These are phyloP conservation scores for Bombus breviceps DNA, from an alignment of 1,140 invertebrate genomes.

Conservation along the genomic window DNA sequence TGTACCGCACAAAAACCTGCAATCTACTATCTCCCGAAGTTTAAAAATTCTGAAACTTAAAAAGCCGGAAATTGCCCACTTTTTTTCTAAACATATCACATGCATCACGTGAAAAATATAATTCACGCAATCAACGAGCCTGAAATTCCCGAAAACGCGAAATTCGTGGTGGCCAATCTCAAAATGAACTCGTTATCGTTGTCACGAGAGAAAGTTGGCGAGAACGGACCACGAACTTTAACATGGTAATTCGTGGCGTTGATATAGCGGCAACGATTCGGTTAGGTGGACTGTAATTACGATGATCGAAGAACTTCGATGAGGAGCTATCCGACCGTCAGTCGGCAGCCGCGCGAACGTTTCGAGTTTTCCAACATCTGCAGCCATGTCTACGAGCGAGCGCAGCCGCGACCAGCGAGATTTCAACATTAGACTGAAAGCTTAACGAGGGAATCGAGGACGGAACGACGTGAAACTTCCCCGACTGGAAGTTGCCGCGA, in stretches of 20 bases:
- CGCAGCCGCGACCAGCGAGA: slow-evolving; percentile 34
- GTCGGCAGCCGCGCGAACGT: slow-evolving; percentile 50
- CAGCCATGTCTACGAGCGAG: slow-evolving; percentile 28
- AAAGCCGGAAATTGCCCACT: too few relatives aligned
- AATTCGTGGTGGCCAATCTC: not conserved
- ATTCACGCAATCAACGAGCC: not conserved
- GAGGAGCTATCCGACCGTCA: slow-evolving; percentile 25
- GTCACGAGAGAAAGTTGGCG: slow-evolving; percentile 35
- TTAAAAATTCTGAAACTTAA: too few relatives aligned
- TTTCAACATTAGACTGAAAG: slow-evolving; percentile 43
- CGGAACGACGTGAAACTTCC: slow-evolving; percentile 48
- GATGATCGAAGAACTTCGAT: slow-evolving; percentile 67
- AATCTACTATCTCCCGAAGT: too few relatives aligned
- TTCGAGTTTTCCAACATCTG: slow-evolving; percentile 63
- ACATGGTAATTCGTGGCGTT: slow-evolving; percentile 31
- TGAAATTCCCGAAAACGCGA: not conserved
- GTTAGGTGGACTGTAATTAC: slow-evolving; percentile 56
- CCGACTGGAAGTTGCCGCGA: not conserved
- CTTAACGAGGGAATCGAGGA: slow-evolving; percentile 58
- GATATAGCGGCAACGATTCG: not conserved
- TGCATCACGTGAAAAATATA: not conserved
- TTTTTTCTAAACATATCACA: too few relatives aligned
- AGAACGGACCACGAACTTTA: slow-evolving; percentile 25
- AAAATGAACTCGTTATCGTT: slow-evolving; percentile 18
- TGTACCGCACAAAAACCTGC: too few relatives aligned